Evolutionary conservation across 2,797 vertebrate genomes (phyloP), one percentile per base, ranked within the genome.

Genomic region (Acanthurus tractus): DNA sequence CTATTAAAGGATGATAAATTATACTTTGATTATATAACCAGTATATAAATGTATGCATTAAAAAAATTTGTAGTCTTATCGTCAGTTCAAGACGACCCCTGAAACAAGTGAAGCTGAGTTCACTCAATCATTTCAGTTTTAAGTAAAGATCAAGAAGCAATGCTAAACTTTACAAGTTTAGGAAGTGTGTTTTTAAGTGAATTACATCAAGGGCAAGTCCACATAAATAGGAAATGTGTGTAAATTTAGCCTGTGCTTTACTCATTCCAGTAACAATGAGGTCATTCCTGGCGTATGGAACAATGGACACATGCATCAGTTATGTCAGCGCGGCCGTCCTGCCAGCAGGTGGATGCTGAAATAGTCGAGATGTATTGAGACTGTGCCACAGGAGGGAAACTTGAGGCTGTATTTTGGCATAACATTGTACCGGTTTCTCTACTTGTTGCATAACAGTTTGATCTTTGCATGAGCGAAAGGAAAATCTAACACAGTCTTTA

Each of bases 301-400:
- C 82, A 87, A 83, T 83, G 18, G 45, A 65, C 46, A 15, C 59
- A 55, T 62, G 42, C 69, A 79, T 69, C 38, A 20, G 42, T 64
- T 59, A 50, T 55, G 67, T 81, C 53, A 65, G 56, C 3, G 2
- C 10, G 22, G 17, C 13, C 5, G 13, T 44, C 10, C 23, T 34
- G 63, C 46, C 50, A 68, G 63, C 53, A 75, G 34, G 22, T 53
- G 22, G 58, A 2, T 46, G 46, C 70, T 36, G 7, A 48, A 65
- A 64, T 62, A 56, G 70, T 8, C 45, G n/a, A 59, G 5, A 3
- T 65, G 22, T 10, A 18, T 3, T 55, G 15, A 45, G 8, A 53
- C 81, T 61, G 55, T 57, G 72, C 63, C 52, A 65, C 78, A 77
- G 73, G 73, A 58, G 40, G 78, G 65, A 65, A 71, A 70, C 36